Evolutionary conservation across 2,888 invertebrate genomes (phyloP), one percentile per base, ranked within the genome.

Genomic region (Cartodere bifasciata): DNA sequence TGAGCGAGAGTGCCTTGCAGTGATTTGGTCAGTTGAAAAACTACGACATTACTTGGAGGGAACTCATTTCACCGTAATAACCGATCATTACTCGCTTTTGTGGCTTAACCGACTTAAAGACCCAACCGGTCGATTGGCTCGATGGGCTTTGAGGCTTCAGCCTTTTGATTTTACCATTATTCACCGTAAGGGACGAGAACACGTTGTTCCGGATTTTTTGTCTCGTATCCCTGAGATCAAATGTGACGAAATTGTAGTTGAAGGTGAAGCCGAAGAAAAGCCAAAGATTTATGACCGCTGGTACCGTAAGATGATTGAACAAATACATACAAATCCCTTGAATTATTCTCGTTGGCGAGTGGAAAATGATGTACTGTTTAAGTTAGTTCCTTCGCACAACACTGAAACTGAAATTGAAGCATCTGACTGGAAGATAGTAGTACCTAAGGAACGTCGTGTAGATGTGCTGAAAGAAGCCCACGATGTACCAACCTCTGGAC

Each of bases 1-100:
- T 2, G 35, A 44, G 23, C 14, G 21, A 9, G 39, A 42, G 24
- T 38, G 36, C 16, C 16, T 42, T n/a, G 39, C 35, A 2, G 41
- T 42, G 2, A 14, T 40, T 6, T 39, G 29, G 28, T 37, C 34
- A 4, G 24, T 42, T 7, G 35, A 41, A 28, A 39, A 36, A 13
- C 28, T 39, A 4, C 16, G 40, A 2, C 29, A 22, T 7, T 42
- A 44, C 31, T 13, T 44, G 4, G 38, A 42, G 13, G 34, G 32
- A 4, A 13, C 29, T 12, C 23, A 14, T 2, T 44, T 44, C 15
- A 38, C 28, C 2, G 42, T 40, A 2, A 20, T 43, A 1, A 43
- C 37, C 1, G 39, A 39, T 35, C 16, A 36, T 35, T 23, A 28
- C 13, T 36, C 40, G 3, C 23, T 44, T 4, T 6, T 37, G 9